phyloP scores from a whole-genome alignment of 2,797 vertebrate genomes.

The Poecilia velifera region DNA sequence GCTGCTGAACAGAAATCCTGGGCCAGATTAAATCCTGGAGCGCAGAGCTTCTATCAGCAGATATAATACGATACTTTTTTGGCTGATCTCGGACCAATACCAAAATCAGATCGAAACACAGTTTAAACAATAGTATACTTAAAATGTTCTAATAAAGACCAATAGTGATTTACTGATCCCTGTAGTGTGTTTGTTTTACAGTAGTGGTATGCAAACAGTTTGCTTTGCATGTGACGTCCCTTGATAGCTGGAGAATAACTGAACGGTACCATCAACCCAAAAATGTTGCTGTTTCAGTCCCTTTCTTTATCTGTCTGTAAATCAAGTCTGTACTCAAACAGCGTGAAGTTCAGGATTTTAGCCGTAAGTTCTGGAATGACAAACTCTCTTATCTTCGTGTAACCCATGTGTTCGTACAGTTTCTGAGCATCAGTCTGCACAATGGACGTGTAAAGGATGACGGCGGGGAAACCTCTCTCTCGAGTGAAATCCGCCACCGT shows the following conservation, averaged over 20 bases:
- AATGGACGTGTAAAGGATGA: conserved; percentile 80
- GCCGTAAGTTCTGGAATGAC: conserved; percentile 57
- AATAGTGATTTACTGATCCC: background rate
- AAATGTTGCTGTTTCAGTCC: conserved; percentile 13
- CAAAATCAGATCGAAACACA: background rate
- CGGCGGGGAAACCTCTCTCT: conserved; percentile 65
- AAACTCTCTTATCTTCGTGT: conserved; percentile 62
- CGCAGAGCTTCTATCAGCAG: background rate
- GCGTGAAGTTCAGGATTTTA: conserved; percentile 76
- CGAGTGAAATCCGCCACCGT: conserved; percentile 79
- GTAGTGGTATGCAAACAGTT: background rate
- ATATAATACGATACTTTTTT: too few species aligned
- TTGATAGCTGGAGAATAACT: background rate
- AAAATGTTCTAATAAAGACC: background rate
- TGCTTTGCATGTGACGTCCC: background rate
- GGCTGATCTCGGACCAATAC: background rate
- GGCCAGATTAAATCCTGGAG: too few species aligned
- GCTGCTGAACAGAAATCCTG: too few species aligned
- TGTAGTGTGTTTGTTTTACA: background rate
- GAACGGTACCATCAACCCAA: background rate
- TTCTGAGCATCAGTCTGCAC: conserved; percentile 84
- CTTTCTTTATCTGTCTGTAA: conserved; percentile 41
- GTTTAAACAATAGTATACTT: background rate
- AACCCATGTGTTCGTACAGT: conserved; percentile 85
- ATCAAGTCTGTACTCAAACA: conserved; percentile 81